Evolutionary conservation across 1,140 invertebrate species (phyloP).

Genomic region (Anagrus nilaparvatae): DNA sequence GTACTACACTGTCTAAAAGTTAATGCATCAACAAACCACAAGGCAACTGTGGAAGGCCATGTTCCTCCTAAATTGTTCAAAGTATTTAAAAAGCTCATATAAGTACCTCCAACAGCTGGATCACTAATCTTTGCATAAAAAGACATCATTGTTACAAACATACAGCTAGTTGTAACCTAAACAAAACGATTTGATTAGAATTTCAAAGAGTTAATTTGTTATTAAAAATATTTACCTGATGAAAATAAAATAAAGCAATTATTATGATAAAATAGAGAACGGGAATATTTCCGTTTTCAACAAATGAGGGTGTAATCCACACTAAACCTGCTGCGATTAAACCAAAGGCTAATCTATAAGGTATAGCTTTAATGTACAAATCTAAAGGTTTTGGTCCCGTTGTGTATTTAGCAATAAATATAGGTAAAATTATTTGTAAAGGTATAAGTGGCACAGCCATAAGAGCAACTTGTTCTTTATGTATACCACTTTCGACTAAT

Average conservation of each 20-base stretch:
- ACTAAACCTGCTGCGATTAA: conserved; percentile 74
- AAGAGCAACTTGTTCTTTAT: conserved; percentile 88
- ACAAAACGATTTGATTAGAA: conserved; percentile 14
- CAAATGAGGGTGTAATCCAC: conserved; percentile 69
- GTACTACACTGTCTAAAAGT: conserved; percentile 67
- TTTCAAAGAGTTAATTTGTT: not conserved
- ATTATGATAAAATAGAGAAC: conserved; percentile 72
- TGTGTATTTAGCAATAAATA: conserved; percentile 79
- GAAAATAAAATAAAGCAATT: conserved; percentile 70
- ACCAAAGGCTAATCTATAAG: conserved; percentile 76
- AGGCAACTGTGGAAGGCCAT: conserved; percentile 86
- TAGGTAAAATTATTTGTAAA: conserved; percentile 86
- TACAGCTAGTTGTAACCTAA: conserved; percentile 58
- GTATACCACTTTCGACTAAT: conserved; percentile 88
- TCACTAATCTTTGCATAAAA: conserved; percentile 85
- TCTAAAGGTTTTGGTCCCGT: conserved; percentile 79
- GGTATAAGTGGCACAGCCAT: conserved; percentile 88
- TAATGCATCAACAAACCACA: conserved; percentile 86
- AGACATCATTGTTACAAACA: conserved; percentile 75
- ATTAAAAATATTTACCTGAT: conserved; percentile 63
- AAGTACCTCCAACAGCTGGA: conserved; percentile 91
- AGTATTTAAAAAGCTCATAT: conserved; percentile 99
- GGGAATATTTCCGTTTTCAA: conserved; percentile 56
- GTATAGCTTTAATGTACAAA: conserved; percentile 82
- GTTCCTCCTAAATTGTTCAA: conserved; percentile 93